These are phyloP conservation scores for Upupa epops DNA, from an alignment of 2,113 vertebrate species.

Conservation along the genomic window DNA sequence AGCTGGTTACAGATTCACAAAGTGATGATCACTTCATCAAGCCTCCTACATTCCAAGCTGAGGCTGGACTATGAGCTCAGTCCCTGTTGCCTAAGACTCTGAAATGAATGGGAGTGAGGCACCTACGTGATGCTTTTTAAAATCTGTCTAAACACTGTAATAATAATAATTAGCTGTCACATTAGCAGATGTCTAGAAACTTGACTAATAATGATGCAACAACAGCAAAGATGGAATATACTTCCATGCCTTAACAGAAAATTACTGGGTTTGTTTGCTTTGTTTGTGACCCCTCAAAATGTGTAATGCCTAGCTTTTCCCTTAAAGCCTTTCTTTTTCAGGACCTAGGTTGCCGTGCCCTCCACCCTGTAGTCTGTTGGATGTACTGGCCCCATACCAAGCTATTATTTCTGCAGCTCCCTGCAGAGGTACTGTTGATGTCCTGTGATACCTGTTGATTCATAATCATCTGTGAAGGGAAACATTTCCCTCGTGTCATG, in stretches of 20 bases:
- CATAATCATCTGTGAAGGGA: not conserved
- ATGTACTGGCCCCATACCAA: not conserved
- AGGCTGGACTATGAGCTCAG: not conserved
- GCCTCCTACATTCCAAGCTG: not conserved
- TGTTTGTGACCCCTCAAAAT: not conserved
- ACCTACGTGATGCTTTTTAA: not conserved
- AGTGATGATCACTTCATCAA: not conserved
- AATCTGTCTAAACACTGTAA: slow-evolving; percentile 11
- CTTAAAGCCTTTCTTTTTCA: not conserved
- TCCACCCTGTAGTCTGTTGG: not conserved
- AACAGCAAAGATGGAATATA: not conserved
- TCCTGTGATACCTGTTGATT: not conserved
- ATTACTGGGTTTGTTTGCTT: not conserved
- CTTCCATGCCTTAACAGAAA: not conserved
- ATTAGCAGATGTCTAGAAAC: slow-evolving; percentile 2
- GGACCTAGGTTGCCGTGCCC: not conserved
- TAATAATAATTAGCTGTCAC: slow-evolving; percentile 13
- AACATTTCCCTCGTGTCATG: not conserved
- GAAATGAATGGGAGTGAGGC: not conserved
- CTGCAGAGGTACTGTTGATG: not conserved
- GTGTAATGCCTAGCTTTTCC: not conserved
- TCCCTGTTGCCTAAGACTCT: not conserved
- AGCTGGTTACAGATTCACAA: not conserved
- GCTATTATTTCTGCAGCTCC: not conserved
- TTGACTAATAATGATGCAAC: slow-evolving; percentile 49